Evolutionary conservation across 2,113 vertebrate species (phyloP).

Genomic region (Colistium nudipinnis): DNA sequence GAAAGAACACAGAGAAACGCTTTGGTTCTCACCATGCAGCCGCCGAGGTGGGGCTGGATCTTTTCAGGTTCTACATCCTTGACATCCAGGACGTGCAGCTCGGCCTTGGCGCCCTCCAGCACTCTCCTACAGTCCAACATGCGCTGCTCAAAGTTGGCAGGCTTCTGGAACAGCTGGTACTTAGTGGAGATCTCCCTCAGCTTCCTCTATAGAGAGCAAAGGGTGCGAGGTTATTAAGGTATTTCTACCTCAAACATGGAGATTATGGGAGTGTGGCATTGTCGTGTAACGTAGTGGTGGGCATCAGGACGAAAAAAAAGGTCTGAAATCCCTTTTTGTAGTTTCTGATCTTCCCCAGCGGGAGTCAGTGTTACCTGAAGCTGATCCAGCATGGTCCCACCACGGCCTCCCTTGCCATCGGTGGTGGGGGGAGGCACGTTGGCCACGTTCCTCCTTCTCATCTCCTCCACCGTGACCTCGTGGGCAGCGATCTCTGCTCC

Average conservation of each 20-base stretch:
- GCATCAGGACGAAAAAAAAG: neutral
- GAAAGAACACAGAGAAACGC: neutral
- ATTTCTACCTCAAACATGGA: neutral
- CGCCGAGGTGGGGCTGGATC: conserved; percentile 88
- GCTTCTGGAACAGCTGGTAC: conserved; percentile 98
- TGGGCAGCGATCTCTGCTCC: conserved; percentile 91
- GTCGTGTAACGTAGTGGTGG: neutral
- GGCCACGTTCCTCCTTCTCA: conserved; percentile 85
- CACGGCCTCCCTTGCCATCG: conserved; percentile 84
- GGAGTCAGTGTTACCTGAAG: conserved; percentile 88
- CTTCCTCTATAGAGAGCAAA: conserved; percentile 84
- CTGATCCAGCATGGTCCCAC: conserved; percentile 89
- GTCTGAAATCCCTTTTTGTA: neutral
- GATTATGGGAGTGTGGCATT: neutral
- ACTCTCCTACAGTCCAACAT: conserved; percentile 95
- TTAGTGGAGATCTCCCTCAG: conserved; percentile 95
- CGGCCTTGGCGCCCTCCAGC: conserved; percentile 89
- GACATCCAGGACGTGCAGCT: conserved; percentile 89
- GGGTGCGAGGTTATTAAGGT: neutral
- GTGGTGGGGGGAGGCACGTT: conserved; percentile 78
- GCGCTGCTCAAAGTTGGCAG: conserved; percentile 97
- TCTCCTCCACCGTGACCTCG: conserved; percentile 89
- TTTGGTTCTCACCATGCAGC: conserved; percentile 89
- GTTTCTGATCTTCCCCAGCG: conserved; percentile 37
- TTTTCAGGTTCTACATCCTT: conserved; percentile 88